Conservation (phyloP, 2,797 vertebrate species). For the Epinephelus malabaricus region DNA sequence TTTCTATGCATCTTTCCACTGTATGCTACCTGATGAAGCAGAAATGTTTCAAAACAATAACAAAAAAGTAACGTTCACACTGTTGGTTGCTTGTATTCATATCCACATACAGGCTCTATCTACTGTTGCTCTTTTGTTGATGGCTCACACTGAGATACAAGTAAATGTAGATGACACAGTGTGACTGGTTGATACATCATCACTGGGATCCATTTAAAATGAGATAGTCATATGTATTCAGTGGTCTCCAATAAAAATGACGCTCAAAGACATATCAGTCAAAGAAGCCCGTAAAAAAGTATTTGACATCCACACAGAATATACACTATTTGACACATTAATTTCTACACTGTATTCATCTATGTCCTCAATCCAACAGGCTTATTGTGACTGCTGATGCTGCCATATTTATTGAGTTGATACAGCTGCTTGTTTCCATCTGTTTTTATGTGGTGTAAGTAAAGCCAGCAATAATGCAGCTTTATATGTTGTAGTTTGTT, state of each 20-base stretch:
- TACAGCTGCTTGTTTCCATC: background rate
- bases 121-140: conserved; percentile 25
- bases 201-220: conserved; percentile 22
- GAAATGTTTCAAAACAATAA: background rate
- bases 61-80: background rate
- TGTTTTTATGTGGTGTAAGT: background rate
- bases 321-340: background rate
- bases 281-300: background rate
- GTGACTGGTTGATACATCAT: no score
- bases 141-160: conserved; percentile 8
- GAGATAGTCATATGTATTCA: conserved; percentile 19
- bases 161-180: background rate
- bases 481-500: conserved; percentile 26
- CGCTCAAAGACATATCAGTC: background rate
- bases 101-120: background rate
- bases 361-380: background rate
- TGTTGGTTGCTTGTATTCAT: conserved; percentile 29
- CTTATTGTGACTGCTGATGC: conserved; percentile 14
- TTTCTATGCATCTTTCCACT: conserved; percentile 27
- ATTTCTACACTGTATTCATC: background rate
- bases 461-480: conserved; percentile 10
- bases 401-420: conserved; percentile 16
- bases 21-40: conserved; percentile 16
- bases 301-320: conserved; percentile 5
- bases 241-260: background rate